Base-by-base conservation (phyloP, 1,140 invertebrate species). In the Mesaphorura yosii region DNA sequence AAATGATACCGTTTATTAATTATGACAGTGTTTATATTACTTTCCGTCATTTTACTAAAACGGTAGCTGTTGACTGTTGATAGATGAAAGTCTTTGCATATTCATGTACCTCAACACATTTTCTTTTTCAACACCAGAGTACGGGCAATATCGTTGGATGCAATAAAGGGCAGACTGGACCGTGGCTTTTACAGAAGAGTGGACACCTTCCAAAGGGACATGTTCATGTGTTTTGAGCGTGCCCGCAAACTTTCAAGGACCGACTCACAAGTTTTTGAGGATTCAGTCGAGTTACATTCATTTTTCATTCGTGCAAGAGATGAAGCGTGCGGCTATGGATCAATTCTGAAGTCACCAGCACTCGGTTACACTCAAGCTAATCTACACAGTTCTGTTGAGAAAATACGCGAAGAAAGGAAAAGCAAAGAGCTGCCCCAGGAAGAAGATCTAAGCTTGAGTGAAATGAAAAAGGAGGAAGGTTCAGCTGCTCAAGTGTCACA, bases 131-230 rank as follows among this genome's bases (percentile, higher is more conserved):
- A 42, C 20, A 5, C 67, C 46, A 87, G 83, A 60, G 69, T 84
- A 7, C 76, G 86, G 29, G 85, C 81, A 0, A 73, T 91, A 20
- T 88, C 86, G 0, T 70, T 91, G 51, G 87, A 91, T 68, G 69
- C 90, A 27, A 85, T 92, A 27, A 91, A 91, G 66, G 73, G 86
- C 14, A 72, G 87, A 5, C 69, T 91, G 17, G 87, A 92, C 66
- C 78, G 84, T 66, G 87, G 88, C 6, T 76, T 89, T 15, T 98
- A 98, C 67, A 83, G 86, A 60, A 75, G 95, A 22, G 69, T 98
- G 27, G 94, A 98, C 70, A 76, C 82, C 42, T 98, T 98, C 69
- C 95, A 98, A 73, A 88, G 93, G 65, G 94, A 98, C 67, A 80
- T 98, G 63, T 98, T 98, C 68, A 78, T 83, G 7, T 88, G 94